Evolutionary conservation across 2,797 vertebrate species (phyloP).

Genomic region (Sylvilagus floridanus): DNA sequence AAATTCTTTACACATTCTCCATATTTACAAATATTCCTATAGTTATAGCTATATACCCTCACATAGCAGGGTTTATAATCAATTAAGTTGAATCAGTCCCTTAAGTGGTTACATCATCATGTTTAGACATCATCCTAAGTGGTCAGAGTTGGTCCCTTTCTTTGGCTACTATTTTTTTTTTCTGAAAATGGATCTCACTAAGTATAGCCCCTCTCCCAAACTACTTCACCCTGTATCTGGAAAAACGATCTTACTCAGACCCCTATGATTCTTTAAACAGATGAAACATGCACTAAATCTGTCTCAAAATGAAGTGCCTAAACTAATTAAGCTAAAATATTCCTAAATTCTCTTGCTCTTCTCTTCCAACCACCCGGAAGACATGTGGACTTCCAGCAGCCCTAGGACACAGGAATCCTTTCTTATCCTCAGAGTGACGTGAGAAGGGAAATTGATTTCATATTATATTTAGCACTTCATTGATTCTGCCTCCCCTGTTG

Average conservation of each 20-base stretch:
- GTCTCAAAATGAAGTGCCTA: slow-evolving; percentile 68
- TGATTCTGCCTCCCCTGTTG: slow-evolving; percentile 85
- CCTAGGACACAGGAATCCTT: slow-evolving; percentile 46
- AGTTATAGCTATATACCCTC: too few species aligned
- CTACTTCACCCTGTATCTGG: slow-evolving; percentile 37
- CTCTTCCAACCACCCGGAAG: slow-evolving; percentile 44
- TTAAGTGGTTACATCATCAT: neutral
- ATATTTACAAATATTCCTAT: neutral
- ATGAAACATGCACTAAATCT: slow-evolving; percentile 57
- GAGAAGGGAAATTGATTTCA: slow-evolving; percentile 87
- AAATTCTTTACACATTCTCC: neutral
- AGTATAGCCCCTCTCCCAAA: neutral
- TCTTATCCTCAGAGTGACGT: slow-evolving; percentile 50
- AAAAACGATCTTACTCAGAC: slow-evolving; percentile 65
- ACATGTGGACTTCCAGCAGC: slow-evolving; percentile 26
- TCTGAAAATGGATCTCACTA: neutral
- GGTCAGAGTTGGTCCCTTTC: neutral
- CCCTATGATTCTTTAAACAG: slow-evolving; percentile 52
- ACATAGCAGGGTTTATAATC: neutral
- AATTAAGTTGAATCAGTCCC: neutral
- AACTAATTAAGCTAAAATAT: slow-evolving; percentile 69
- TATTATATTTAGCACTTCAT: slow-evolving; percentile 88
- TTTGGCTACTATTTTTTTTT: neutral
- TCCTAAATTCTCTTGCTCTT: slow-evolving; percentile 47
- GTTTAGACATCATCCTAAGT: neutral